These are phyloP conservation scores for Pelusios castaneus DNA, from an alignment of 2,113 vertebrate genomes.

Conservation along the genomic window DNA sequence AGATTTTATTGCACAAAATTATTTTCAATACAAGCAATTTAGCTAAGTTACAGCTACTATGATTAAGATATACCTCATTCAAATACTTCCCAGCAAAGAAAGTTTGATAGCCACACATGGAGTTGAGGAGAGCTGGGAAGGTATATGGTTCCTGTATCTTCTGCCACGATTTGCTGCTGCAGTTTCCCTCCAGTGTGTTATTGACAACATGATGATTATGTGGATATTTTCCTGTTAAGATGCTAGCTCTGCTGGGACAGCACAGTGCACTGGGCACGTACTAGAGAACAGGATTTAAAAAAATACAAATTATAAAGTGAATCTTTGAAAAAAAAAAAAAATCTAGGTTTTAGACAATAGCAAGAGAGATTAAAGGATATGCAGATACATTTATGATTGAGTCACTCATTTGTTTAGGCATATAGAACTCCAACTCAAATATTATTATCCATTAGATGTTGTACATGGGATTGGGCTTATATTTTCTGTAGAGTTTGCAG, in stretches of 20 bases:
- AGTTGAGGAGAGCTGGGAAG: conserved; percentile 88
- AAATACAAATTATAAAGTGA: neutral
- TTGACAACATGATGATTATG: conserved; percentile 98
- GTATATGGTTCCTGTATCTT: conserved; percentile 90
- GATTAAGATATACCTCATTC: conserved; percentile 85
- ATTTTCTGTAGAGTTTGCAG: rapidly evolving
- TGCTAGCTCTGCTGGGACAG: conserved; percentile 96
- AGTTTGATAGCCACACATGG: conserved; percentile 87
- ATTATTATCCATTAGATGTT: neutral
- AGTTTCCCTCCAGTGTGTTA: conserved; percentile 97
- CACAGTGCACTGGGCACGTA: conserved; percentile 97
- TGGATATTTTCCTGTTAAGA: conserved; percentile 96
- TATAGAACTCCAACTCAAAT: neutral
- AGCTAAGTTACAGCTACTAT: rapidly evolving
- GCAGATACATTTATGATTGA: neutral
- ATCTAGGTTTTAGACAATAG: neutral
- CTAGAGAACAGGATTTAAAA: conserved; percentile 67
- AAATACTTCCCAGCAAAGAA: conserved; percentile 98
- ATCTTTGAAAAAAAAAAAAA: neutral
- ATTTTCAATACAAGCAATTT: neutral
- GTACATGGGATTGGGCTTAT: neutral
- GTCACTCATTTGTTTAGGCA: neutral
- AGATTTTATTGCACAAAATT: neutral
- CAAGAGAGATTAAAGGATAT: neutral
- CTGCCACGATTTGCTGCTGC: conserved; percentile 95